A percentile compares a stretch with the other conserved stretches of the same genome.
Conservation (phyloP, 2,797 vertebrate genomes). For the Tapera naevia region DNA sequence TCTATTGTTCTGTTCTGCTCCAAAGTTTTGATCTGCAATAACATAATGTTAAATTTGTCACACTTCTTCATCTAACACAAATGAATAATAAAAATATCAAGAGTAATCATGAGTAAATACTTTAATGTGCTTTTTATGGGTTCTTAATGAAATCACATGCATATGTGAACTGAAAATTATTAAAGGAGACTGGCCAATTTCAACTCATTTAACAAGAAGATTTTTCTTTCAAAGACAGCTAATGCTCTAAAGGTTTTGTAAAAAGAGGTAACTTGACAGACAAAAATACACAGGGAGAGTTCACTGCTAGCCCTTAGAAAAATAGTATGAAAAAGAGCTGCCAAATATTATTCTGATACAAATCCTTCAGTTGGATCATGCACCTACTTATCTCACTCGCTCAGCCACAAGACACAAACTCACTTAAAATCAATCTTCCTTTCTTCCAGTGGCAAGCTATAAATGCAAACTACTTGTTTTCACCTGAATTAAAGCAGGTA, state of each 20-base stretch:
- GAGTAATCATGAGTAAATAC: neutral
- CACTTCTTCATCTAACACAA: neutral
- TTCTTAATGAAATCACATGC: neutral
- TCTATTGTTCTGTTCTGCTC: slow-evolving; percentile 86
- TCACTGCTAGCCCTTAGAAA: neutral
- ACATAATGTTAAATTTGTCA: neutral
- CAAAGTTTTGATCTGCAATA: slow-evolving; percentile 83
- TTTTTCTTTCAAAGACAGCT: neutral
- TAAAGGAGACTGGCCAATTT: neutral
- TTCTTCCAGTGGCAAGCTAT: neutral
- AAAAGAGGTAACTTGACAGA: neutral
- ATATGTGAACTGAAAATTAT: neutral
- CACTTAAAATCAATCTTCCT: neutral
- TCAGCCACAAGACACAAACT: neutral
- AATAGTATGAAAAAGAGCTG: neutral
- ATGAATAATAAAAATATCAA: neutral
- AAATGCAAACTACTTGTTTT: neutral
- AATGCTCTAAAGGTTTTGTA: neutral
- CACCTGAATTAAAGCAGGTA: neutral
- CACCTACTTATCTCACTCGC: neutral
- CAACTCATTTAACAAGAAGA: neutral
- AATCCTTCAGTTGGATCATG: neutral
- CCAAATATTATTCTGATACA: neutral
- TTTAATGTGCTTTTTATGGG: neutral
- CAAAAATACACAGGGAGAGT: neutral